Evolutionary conservation across 2,113 vertebrate species (phyloP).

Genomic region (Holacanthus passer): DNA sequence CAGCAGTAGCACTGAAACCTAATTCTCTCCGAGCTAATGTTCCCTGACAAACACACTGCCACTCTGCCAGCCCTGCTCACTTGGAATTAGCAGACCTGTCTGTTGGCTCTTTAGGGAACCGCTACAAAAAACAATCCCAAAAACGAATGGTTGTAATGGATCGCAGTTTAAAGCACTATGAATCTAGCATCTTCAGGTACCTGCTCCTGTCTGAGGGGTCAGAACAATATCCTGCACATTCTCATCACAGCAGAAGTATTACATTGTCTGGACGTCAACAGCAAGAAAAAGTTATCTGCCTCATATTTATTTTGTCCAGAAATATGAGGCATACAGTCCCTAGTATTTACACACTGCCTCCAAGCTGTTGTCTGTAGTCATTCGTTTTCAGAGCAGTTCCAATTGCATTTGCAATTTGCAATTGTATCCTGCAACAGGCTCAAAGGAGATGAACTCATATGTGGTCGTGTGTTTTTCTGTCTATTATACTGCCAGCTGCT

Average conservation of each 20-base stretch:
- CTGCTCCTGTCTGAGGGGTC: not conserved
- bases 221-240: not conserved
- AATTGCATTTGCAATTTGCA: not conserved
- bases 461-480: no score
- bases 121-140: not conserved
- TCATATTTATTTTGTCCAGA: not conserved
- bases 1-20: slow-evolving; percentile 42
- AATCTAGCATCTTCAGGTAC: not conserved
- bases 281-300: not conserved
- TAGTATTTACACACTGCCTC: no score
- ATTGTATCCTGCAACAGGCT: not conserved
- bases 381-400: not conserved
- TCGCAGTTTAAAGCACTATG: not conserved
- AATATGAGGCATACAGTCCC: not conserved
- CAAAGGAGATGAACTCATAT: not conserved
- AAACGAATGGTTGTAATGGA: no score
- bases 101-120: slow-evolving; percentile 1
- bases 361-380: not conserved
- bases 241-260: not conserved
- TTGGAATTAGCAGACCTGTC: slow-evolving; percentile 20
- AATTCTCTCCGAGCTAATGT: slow-evolving; percentile 59
- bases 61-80: slow-evolving; percentile 16
- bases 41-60: slow-evolving; percentile 50
- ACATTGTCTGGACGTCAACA: not conserved
- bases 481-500: not conserved